Conservation (phyloP, 1,140 invertebrate genomes). For the Drosophila eugracilis region DNA sequence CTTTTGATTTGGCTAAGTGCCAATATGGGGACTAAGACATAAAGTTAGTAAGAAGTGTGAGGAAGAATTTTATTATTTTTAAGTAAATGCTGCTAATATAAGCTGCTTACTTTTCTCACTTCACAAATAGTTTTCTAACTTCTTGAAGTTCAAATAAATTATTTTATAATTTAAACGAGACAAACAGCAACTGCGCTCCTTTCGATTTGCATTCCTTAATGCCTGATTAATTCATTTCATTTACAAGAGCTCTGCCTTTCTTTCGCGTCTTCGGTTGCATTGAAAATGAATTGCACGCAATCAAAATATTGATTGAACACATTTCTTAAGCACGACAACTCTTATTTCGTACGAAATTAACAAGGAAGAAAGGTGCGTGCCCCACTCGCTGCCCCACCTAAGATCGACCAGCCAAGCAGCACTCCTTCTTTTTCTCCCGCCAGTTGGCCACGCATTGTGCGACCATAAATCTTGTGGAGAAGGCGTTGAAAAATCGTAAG, state of each 20-base stretch:
- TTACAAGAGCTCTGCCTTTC: constrained; percentile 11
- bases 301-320: constrained; percentile 76
- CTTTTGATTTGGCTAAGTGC: constrained; percentile 15
- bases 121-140: too few relatives aligned
- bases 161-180: too few relatives aligned
- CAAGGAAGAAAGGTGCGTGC: constrained; percentile 72
- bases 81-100: too few relatives aligned
- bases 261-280: constrained; percentile 3
- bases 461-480: constrained; percentile 63
- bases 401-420: constrained; percentile 8
- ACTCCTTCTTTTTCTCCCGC: constrained; percentile 50
- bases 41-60: neutral
- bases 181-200: neutral
- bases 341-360: constrained; percentile 62
- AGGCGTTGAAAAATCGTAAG: constrained; percentile 78
- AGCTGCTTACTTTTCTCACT: too few relatives aligned
- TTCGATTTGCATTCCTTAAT: constrained; percentile 7
- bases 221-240: constrained; percentile 22
- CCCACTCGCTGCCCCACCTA: constrained; percentile 4
- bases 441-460: constrained; percentile 72
- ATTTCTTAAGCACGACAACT: constrained; percentile 63
- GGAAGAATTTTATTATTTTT: too few relatives aligned
- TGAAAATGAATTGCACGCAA: constrained; percentile 66
- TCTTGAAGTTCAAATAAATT: too few relatives aligned
- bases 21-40: constrained; percentile 2